Evolutionary conservation across 2,888 invertebrate genomes (phyloP).

Genomic region (Spialia ferax): DNA sequence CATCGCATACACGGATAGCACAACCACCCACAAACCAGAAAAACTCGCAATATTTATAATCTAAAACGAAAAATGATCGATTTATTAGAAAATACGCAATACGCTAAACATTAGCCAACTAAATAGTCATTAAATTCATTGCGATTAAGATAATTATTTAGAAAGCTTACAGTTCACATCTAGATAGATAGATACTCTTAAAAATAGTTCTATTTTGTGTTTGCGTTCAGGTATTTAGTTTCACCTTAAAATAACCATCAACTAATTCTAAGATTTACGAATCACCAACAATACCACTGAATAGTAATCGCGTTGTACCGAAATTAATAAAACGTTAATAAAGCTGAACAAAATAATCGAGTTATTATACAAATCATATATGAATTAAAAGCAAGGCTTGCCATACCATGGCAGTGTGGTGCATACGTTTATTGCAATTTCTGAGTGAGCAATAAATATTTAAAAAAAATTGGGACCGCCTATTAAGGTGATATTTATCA

Average conservation of each 20-base stretch:
- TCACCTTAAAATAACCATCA: slow-evolving; percentile 21
- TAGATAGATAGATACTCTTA: slow-evolving; percentile 29
- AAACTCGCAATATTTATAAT: slow-evolving; percentile 76
- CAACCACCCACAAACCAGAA: slow-evolving; percentile 79
- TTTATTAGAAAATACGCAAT: slow-evolving; percentile 77
- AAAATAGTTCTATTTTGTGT: slow-evolving; percentile 36
- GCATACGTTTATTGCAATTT: no score
- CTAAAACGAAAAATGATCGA: slow-evolving; percentile 76
- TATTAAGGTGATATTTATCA: no score
- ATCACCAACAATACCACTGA: slow-evolving; percentile 34
- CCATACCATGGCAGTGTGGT: no score
- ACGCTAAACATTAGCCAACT: slow-evolving; percentile 79
- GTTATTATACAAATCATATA: no score
- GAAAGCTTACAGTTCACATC: slow-evolving; percentile 32
- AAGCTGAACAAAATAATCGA: no score
- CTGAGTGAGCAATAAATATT: no score
- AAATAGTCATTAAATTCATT: slow-evolving; percentile 70
- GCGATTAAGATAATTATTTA: slow-evolving; percentile 47
- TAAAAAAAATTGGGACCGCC: no score
- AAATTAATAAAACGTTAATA: no score
- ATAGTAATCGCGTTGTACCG: no score
- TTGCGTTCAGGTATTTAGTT: slow-evolving; percentile 31
- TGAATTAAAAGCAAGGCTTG: no score
- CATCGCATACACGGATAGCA: slow-evolving; percentile 69
- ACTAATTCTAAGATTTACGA: slow-evolving; percentile 9